Base-by-base conservation (phyloP, 2,797 vertebrate species). In the Rhyacichthys aspro region DNA sequence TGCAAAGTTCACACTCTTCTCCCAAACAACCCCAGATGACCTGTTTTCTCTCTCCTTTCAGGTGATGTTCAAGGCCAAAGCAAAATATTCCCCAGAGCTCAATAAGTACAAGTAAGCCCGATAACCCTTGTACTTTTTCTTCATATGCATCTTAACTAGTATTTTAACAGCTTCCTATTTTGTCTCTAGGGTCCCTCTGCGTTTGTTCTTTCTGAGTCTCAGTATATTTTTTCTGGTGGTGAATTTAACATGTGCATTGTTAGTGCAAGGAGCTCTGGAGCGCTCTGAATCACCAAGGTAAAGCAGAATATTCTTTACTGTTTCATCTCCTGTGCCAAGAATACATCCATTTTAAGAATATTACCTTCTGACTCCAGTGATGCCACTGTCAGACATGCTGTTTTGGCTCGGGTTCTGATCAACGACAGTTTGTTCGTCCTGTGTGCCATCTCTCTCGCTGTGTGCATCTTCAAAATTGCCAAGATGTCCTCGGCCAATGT, bases 401-500 rank as follows among this genome's bases (percentile, higher is more conserved):
- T 96, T 23, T 88, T 97, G 72, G 92, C 94, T 46, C 91, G 94
- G 0, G 94, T 95, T 56, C 85, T 98, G 10, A 84, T 97, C 89
- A 98, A 96, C 5, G 95, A 99, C 86, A 94, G 93, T 63, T 94
- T 98, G 19, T 98, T 97, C 63, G 94, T 97, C 72, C 90, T 96
- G 76, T 97, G 95, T 70, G 95, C 95, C 55, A 76, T 97, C 78
- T 96, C 92, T 0, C 91, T 99, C 79, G 94, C 95, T 67, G 91
- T 93, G 74, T 97, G 94, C 87, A 92, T 96, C 91, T 97, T 93
- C 90, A 96, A 94, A 81, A 94, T 97, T 2, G 93, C 95, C 83
- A 98, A 96, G 91, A 95, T 96, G 95, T 95, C 96, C 61, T 95
- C 95, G 12, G 96, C 96, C n/a, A 97, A 96, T 0, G 95, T 98